Conservation (phyloP, 2,888 invertebrate genomes). For the Fabriciana adippe region DNA sequence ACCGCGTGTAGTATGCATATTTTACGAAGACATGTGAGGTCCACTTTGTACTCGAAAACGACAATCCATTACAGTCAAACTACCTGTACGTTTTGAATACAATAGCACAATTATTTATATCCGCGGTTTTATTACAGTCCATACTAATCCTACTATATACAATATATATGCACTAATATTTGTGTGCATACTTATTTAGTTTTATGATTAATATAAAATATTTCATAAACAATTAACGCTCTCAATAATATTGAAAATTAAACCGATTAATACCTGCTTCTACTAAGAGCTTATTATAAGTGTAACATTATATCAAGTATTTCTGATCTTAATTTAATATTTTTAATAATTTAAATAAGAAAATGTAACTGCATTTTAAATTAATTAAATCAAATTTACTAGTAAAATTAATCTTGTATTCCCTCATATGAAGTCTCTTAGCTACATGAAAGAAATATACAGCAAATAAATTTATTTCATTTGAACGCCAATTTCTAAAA, state of each 20-base stretch:
- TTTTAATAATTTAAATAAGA: too few species aligned
- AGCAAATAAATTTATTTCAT: constrained; percentile 15
- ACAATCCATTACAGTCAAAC: constrained; percentile 60
- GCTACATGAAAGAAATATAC: not conserved
- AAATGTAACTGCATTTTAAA: too few species aligned
- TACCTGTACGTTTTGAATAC: constrained; percentile 74
- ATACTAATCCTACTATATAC: constrained; percentile 21
- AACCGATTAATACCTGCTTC: too few species aligned
- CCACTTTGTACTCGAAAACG: constrained; percentile 71
- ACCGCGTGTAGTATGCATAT: constrained; percentile 29
- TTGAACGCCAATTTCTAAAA: constrained; percentile 16
- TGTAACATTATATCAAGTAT: too few species aligned
- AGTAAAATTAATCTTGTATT: too few species aligned
- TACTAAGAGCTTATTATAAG: too few species aligned
- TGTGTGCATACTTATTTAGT: not conserved
- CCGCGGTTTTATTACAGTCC: constrained; percentile 39
- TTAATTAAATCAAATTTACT: too few species aligned
- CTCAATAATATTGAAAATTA: too few species aligned
- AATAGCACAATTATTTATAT: constrained; percentile 67
- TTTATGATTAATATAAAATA: not conserved
- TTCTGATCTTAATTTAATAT: too few species aligned
- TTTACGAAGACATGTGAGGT: constrained; percentile 61
- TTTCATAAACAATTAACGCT: too few species aligned
- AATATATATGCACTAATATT: not conserved
- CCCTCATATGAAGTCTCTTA: too few species aligned